These are phyloP conservation scores for Dryobotodes eremita DNA, from an alignment of 2,888 invertebrate species.

Conservation along the genomic window DNA sequence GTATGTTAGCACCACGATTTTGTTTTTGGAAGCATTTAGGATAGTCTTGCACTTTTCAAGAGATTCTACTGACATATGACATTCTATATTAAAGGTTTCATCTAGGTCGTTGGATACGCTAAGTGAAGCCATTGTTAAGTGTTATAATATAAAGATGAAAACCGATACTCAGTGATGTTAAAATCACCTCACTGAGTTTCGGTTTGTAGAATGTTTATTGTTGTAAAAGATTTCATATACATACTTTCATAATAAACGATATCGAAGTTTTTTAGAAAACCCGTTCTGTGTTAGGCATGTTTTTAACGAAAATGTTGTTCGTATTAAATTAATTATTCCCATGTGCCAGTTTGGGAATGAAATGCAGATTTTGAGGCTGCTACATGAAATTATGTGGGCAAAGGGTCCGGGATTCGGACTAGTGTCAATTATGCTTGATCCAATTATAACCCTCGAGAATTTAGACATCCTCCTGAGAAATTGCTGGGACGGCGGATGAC, in stretches of 20 bases:
- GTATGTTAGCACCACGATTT: no score
- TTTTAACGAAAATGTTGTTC: constrained; percentile 29
- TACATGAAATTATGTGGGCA: constrained; percentile 45
- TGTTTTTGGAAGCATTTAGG: no score
- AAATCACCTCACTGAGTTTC: no score
- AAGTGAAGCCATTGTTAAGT: no score
- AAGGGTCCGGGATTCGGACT: constrained; percentile 16
- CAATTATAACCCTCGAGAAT: constrained; percentile 77
- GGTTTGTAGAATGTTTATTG: no score
- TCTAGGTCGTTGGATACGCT: no score
- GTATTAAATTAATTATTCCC: constrained; percentile 49
- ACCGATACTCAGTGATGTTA: no score
- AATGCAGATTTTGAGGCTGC: constrained; percentile 56
- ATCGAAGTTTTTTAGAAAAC: not conserved
- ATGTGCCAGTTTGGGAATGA: constrained; percentile 36
- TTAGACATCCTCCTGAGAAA: constrained; percentile 65
- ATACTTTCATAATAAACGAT: not conserved
- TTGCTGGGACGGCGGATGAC: constrained; percentile 40
- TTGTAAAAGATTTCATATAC: no score
- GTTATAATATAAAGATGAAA: no score
- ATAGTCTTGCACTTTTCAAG: no score
- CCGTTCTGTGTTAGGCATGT: not conserved
- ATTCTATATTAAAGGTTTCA: no score
- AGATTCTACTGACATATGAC: no score
- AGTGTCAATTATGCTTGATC: constrained; percentile 70